Conservation (phyloP, 2,113 vertebrate genomes). For the Tragelaphus buxtoni region DNA sequence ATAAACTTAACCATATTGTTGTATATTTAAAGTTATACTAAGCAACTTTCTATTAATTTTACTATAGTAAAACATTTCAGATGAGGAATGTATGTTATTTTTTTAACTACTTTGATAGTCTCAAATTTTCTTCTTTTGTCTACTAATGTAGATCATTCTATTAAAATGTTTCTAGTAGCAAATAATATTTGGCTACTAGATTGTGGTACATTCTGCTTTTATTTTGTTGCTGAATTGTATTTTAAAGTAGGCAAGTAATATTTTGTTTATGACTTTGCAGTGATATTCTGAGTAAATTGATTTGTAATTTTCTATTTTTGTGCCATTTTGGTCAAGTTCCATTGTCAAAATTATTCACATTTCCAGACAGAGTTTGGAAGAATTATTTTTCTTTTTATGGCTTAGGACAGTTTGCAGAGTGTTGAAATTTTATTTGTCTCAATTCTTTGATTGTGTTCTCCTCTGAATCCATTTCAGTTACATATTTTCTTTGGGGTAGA, state of each 20-base stretch:
- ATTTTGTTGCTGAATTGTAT: neutral
- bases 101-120: neutral
- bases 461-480: neutral
- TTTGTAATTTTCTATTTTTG: neutral
- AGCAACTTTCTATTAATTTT: neutral
- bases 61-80: neutral
- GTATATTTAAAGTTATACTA: neutral
- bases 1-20: neutral
- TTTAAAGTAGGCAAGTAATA: neutral
- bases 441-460: neutral
- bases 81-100: neutral
- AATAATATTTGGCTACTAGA: neutral
- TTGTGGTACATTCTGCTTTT: neutral
- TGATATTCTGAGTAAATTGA: neutral
- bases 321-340: neutral
- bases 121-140: neutral
- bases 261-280: neutral
- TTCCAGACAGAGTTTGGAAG: neutral
- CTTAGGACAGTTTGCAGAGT: neutral
- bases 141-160: neutral
- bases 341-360: neutral
- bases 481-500: neutral
- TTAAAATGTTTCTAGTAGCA: neutral
- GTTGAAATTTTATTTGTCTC: slow-evolving; percentile 4
- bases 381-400: neutral